Evolutionary conservation across 2,888 invertebrate species (phyloP), one percentile per base, ranked within the genome.

Genomic region (Drosophila leonis): DNA sequence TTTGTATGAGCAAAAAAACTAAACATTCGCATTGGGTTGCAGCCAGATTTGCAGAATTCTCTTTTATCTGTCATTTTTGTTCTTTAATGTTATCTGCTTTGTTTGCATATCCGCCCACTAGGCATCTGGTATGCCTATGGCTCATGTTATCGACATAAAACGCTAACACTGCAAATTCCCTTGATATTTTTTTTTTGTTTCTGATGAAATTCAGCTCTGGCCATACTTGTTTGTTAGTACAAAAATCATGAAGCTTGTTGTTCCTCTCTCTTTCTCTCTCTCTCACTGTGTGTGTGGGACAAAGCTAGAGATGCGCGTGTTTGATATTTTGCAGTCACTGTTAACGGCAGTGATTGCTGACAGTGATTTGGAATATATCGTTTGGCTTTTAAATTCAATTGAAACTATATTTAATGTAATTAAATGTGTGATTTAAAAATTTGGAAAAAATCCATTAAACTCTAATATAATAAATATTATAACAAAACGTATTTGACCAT

Each of bases 201-300:
- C 35, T 46, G 20, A 44, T 65, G 70, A 49, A 80, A 75, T 77
- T 77, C 75, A 75, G 56, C 48, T 39, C 37, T 54, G 33, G 33
- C 29, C 33, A 46, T 33, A 57, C 31, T 37, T 54, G 67, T 48
- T 73, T 68, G 59, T 48, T 65, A 33, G 59, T 62, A 67, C 35
- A 56, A 51, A 65, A 66, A 13, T 56, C 12, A 39, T 49, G 15
- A 39, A 61, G 61, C 54, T 65, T 39, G 15, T n/a, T 55, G 12
- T n/a, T 13, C 15, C 9, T 54, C 44, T 48, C 5, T 35, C 4
- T n/a, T 5, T n/a, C n/a, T n/a, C 15, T 15, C 13, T 13, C 4
- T 15, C 15, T 15, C 6, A 7, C 27, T n/a, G n/a, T 29, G 10
- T 49, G 48, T 56, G 15, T 54, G 37, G 33, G 39, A 46, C 37